phyloP scores from a whole-genome alignment of 2,797 vertebrate species.

The Eidolon dupreanum region DNA sequence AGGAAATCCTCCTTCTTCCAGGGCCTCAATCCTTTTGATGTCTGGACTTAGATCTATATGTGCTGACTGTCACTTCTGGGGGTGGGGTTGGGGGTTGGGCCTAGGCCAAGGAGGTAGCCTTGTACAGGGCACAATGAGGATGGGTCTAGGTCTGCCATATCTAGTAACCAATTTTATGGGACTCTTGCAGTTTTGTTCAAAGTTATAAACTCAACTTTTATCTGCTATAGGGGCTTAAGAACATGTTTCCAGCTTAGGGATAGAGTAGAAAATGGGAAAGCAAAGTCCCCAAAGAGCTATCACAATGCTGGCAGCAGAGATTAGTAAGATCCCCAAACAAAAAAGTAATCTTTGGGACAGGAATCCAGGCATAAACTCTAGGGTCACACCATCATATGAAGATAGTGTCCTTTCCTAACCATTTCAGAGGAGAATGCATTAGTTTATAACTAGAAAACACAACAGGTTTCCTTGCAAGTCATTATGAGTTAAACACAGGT shows the following conservation, averaged over 20 bases:
- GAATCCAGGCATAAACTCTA: neutral
- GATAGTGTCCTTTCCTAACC: neutral
- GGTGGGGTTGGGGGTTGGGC: too few relatives aligned
- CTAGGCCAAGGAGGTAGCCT: neutral
- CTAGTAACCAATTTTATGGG: neutral
- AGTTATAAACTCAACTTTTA: neutral
- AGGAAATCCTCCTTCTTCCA: neutral
- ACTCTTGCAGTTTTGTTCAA: neutral
- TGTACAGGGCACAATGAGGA: neutral
- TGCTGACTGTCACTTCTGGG: neutral
- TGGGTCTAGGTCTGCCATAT: neutral
- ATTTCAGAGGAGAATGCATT: neutral
- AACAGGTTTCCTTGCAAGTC: neutral
- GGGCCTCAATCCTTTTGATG: neutral
- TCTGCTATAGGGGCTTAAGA: neutral
- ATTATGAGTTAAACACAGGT: neutral
- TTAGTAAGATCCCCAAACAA: neutral
- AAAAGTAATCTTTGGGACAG: neutral
- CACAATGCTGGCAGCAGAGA: neutral
- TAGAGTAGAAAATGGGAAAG: neutral
- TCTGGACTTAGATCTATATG: neutral
- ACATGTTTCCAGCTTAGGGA: neutral
- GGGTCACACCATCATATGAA: neutral
- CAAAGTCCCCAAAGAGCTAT: neutral
- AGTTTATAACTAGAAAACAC: neutral